Percentiles rank a stretch among this genome's conserved stretches.
phyloP scores from a whole-genome alignment of 2,888 invertebrate species.

The Platynereis dumerilii region DNA sequence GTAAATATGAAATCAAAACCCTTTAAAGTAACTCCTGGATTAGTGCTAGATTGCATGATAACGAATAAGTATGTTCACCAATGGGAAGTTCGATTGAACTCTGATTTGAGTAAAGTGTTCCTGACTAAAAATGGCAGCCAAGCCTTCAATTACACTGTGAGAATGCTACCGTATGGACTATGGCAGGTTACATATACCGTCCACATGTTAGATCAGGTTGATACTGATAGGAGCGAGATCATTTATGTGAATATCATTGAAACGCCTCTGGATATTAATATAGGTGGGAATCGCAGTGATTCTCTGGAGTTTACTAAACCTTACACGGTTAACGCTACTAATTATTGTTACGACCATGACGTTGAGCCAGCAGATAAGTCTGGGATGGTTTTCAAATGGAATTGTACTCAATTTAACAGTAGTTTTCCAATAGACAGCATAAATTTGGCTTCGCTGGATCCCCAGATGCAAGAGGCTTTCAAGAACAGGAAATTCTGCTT shows the following conservation, averaged over 20 bases:
- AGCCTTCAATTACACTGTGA: background rate
- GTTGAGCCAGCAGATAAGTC: background rate
- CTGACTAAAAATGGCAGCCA: background rate
- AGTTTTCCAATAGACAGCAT: background rate
- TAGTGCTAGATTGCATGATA: slow-evolving; percentile 7
- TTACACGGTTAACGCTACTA: background rate
- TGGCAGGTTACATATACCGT: background rate
- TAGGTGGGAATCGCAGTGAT: background rate
- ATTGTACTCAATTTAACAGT: background rate
- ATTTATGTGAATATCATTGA: background rate
- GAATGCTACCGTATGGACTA: slow-evolving; percentile 1
- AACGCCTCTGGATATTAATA: background rate
- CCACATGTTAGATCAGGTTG: background rate
- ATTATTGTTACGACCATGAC: background rate
- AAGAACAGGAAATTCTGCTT: background rate
- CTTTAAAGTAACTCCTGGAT: background rate
- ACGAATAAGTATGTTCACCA: background rate
- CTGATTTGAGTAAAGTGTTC: background rate
- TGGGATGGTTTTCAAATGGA: slow-evolving; percentile 5
- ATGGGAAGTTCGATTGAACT: slow-evolving; percentile 1
- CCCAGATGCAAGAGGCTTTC: background rate
- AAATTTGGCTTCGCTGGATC: background rate
- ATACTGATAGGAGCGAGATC: background rate
- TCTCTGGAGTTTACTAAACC: background rate
- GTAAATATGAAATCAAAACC: slow-evolving; percentile 9